phyloP scores from a whole-genome alignment of 2,888 invertebrate genomes.

The Hemaris fuciformis region DNA sequence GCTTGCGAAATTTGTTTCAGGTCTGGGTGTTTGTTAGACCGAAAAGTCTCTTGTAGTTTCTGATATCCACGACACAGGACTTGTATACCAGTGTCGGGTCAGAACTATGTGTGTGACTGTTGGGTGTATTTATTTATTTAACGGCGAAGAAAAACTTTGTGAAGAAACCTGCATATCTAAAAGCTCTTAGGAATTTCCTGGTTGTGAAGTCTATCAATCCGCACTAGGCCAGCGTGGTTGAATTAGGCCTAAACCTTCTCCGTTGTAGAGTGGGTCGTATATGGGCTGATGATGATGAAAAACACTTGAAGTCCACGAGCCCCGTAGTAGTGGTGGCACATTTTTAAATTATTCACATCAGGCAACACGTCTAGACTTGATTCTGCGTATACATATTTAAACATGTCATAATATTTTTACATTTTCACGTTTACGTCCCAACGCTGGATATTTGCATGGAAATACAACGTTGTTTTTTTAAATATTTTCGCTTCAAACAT shows the following conservation, averaged over 20 bases:
- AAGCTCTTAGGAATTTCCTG: too few relatives aligned
- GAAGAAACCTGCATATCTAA: too few relatives aligned
- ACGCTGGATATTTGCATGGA: background rate
- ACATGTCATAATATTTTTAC: slow-evolving; percentile 3
- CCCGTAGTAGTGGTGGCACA: background rate
- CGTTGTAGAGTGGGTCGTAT: too few relatives aligned
- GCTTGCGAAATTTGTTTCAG: background rate
- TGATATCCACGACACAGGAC: too few relatives aligned
- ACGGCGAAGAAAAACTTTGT: too few relatives aligned
- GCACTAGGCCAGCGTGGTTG: too few relatives aligned
- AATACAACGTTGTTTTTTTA: background rate
- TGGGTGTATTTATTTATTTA: background rate
- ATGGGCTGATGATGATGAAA: background rate
- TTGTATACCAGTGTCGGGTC: too few relatives aligned
- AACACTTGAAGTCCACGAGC: background rate
- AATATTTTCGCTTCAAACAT: background rate
- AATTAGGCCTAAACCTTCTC: too few relatives aligned
- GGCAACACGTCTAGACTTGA: slow-evolving; percentile 17
- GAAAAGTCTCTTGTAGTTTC: too few relatives aligned
- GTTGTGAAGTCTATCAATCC: too few relatives aligned
- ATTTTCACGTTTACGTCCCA: background rate
- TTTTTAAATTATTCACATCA: slow-evolving; percentile 18
- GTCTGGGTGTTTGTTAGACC: too few relatives aligned
- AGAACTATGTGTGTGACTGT: background rate
- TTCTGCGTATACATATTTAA: background rate